A percentile compares a stretch with the other conserved stretches of the same genome.
These are phyloP conservation scores for Ptychochromis oligacanthus DNA, from an alignment of 2,113 vertebrate genomes.

Conservation along the genomic window DNA sequence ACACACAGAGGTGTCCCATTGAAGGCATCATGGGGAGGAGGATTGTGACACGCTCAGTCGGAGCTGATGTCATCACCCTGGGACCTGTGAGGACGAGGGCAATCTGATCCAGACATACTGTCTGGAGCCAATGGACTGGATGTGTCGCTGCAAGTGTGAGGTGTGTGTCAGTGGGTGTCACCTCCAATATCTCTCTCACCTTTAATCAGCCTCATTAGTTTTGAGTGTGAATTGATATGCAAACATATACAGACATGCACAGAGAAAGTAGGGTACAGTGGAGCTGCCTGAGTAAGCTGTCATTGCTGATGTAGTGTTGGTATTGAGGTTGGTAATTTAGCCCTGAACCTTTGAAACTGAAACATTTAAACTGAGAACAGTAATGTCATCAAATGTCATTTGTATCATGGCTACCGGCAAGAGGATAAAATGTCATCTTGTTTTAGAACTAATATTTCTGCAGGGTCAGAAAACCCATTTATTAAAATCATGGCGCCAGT, in stretches of 20 bases:
- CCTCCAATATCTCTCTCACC: conserved; percentile 4
- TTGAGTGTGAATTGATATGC: conserved; percentile 11
- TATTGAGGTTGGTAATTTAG: conserved; percentile 29
- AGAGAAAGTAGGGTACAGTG: no score
- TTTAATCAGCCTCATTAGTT: conserved; percentile 35
- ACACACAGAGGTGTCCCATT: not conserved
- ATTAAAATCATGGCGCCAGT: conserved; percentile 42
- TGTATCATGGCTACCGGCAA: conserved; percentile 51
- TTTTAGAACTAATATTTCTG: conserved; percentile 60
- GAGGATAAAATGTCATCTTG: conserved; percentile 64
- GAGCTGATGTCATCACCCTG: conserved; percentile 30
- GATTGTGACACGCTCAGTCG: not conserved
- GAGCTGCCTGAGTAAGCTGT: not conserved
- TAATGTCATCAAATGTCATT: conserved; percentile 63
- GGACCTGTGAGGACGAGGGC: not conserved
- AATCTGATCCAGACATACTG: not conserved
- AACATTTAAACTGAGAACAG: conserved; percentile 57
- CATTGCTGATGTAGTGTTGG: conserved; percentile 4
- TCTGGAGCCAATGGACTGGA: not conserved
- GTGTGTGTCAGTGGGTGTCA: conserved; percentile 22
- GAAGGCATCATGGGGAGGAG: not conserved
- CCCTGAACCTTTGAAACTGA: conserved; percentile 37
- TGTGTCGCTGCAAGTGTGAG: conserved; percentile 28
- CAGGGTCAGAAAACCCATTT: conserved; percentile 59
- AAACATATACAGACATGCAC: not conserved